Evolutionary conservation across 2,888 invertebrate genomes (phyloP).

Genomic region (Argyresthia albistria): DNA sequence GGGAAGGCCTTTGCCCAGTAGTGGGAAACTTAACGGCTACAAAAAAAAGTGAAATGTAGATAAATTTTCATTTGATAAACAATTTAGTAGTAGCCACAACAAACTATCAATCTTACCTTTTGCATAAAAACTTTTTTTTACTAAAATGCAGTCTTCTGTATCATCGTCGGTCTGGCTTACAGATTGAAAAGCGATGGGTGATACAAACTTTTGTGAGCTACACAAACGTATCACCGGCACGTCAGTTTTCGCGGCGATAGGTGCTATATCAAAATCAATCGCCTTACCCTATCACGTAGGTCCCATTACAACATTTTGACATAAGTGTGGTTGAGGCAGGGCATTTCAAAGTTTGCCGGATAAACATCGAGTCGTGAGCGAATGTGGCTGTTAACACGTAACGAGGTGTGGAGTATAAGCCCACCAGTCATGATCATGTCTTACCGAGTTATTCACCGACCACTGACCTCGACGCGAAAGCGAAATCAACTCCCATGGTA

Average conservation of each 20-base stretch:
- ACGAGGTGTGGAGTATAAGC: constrained; percentile 70
- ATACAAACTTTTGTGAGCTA: too few species aligned
- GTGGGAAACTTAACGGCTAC: too few species aligned
- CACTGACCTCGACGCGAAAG: constrained; percentile 49
- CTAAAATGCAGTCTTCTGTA: too few species aligned
- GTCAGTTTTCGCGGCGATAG: constrained; percentile 12
- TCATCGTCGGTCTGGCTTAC: too few species aligned
- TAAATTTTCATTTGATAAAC: too few species aligned
- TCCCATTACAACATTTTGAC: constrained; percentile 50
- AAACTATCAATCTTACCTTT: too few species aligned
- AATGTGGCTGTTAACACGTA: constrained; percentile 71
- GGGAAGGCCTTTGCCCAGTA: too few species aligned
- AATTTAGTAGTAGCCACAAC: too few species aligned
- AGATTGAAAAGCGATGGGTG: too few species aligned
- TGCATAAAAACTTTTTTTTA: too few species aligned
- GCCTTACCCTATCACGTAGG: constrained; percentile 40
- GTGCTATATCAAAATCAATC: constrained; percentile 19
- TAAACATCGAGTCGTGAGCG: constrained; percentile 69
- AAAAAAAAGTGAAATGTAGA: too few species aligned
- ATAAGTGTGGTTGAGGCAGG: constrained; percentile 26
- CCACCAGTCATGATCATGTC: constrained; percentile 70
- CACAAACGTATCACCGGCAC: neutral
- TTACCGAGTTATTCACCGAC: constrained; percentile 67
- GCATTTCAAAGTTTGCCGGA: constrained; percentile 58
- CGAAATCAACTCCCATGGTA: constrained; percentile 30